These are phyloP conservation scores for Spatulosminthurus flaviceps DNA, from an alignment of 2,888 invertebrate species.

Conservation along the genomic window DNA sequence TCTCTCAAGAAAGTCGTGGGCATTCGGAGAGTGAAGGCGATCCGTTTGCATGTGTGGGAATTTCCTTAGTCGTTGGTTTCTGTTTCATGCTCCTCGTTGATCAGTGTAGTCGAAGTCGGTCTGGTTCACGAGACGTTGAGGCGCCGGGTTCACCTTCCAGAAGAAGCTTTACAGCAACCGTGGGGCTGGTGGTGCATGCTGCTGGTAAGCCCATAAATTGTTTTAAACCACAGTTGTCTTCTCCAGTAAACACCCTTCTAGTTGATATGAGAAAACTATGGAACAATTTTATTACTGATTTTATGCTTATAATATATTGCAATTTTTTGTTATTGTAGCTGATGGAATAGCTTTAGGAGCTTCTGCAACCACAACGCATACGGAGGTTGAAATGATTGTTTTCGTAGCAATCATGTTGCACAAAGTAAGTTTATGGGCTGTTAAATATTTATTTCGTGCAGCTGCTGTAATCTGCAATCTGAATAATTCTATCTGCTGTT, in stretches of 20 bases:
- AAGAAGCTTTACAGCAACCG: slow-evolving; percentile 86
- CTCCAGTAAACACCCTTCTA: too few species aligned
- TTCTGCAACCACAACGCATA: slow-evolving; percentile 94
- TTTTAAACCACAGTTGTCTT: too few species aligned
- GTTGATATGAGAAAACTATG: too few species aligned
- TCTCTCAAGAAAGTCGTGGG: slow-evolving; percentile 26
- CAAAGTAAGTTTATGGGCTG: slow-evolving; percentile 72
- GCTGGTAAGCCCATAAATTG: slow-evolving; percentile 73
- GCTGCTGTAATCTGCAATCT: too few species aligned
- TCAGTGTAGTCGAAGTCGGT: slow-evolving; percentile 75
- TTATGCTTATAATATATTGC: neutral
- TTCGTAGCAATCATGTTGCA: slow-evolving; percentile 99
- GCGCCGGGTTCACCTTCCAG: slow-evolving; percentile 59
- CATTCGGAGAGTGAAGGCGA: slow-evolving; percentile 66
- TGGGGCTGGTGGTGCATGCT: slow-evolving; percentile 97
- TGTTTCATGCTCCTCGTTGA: slow-evolving; percentile 98
- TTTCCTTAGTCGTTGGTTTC: slow-evolving; percentile 93
- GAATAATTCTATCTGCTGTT: too few species aligned
- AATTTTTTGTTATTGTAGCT: slow-evolving; percentile 71
- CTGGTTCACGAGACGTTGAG: slow-evolving; percentile 68
- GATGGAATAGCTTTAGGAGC: slow-evolving; percentile 99
- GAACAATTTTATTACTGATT: too few species aligned
- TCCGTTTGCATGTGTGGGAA: slow-evolving; percentile 84
- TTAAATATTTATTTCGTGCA: too few species aligned
- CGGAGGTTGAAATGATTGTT: slow-evolving; percentile 96